Evolutionary conservation across 2,888 invertebrate species (phyloP), one percentile per base, ranked within the genome.

Genomic region (Drosophila prolongata): DNA sequence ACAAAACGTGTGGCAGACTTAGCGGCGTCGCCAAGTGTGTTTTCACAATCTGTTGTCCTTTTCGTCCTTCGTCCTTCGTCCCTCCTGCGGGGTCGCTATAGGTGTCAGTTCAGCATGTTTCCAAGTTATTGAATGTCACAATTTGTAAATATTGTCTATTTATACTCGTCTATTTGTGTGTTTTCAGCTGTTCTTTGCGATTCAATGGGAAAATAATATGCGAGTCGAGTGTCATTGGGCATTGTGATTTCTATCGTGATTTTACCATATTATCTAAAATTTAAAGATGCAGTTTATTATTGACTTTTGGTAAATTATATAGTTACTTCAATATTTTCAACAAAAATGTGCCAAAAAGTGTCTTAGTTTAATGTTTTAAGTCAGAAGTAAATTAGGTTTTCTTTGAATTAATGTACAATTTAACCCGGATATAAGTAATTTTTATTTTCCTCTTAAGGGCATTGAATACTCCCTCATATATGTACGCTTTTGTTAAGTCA

Each of bases 121-220:
- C 62, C 27, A 64, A 49, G 42, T 64, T 64, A 64, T 64, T 64
- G 62, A 64, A 64, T 64, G 62, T 64, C 62, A 64, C 62, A 64
- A 64, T 64, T 64, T 61, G 62, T 64, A 64, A 64, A 64, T 64
- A 64, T 64, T 64, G 62, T 64, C 62, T 64, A 64, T 61, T 64
- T 64, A 61, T 62, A 62, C 42, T 62, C 61, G 62, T 1, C 62
- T 49, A 61, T 64, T 64, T 64, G 62, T 62, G 61, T 64, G 62
- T 64, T 62, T 62, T 49, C 47, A 62, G 62, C 61, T 49, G 59
- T 40, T 58, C 47, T 42, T 16, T 49, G 61, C n/a, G 47, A 61
- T 27, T 49, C 62, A 64, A 64, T 49, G 47, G 49, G 49, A 49
- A 62, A 64, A 64, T 61, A 62, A 61, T 62, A 47, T 38, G 44